A percentile compares a stretch with the other conserved stretches of the same genome.
Conservation (phyloP, 2,113 vertebrate genomes). For the Megaceryle maxima region DNA sequence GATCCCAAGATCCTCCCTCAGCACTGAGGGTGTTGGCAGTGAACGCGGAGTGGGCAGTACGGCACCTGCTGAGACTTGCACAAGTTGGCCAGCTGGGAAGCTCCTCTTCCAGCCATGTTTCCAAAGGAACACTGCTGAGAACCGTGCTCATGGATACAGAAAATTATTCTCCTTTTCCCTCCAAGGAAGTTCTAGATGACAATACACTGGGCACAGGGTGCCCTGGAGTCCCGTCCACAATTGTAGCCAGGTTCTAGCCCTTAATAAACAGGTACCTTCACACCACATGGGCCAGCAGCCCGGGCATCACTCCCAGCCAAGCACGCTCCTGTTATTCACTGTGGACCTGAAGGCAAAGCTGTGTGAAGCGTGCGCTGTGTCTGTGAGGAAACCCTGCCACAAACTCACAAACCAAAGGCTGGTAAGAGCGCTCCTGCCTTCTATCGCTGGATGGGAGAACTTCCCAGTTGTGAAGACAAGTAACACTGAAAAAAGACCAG, state of each 20-base stretch:
- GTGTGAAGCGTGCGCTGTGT: neutral
- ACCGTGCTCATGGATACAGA: neutral
- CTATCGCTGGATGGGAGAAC: neutral
- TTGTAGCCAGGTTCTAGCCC: too few species aligned
- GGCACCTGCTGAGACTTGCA: neutral
- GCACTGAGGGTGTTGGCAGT: neutral
- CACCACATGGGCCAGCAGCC: neutral
- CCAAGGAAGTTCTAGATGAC: neutral
- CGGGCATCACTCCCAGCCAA: neutral
- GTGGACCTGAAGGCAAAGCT: neutral
- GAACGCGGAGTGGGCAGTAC: neutral
- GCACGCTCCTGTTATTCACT: neutral
- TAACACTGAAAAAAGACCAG: neutral
- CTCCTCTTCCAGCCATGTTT: neutral
- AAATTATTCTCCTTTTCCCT: neutral
- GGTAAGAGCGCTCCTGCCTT: neutral
- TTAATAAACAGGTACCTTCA: neutral
- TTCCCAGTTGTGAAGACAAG: neutral
- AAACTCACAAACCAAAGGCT: neutral
- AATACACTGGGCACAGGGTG: rapidly evolving
- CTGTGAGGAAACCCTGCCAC: neutral
- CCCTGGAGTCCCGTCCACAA: neutral
- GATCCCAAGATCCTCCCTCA: neutral
- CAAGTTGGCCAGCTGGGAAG: neutral
- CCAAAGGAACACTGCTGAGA: neutral